Evolutionary conservation across 2,797 vertebrate species (phyloP).

Genomic region (Intellagama lesueurii): DNA sequence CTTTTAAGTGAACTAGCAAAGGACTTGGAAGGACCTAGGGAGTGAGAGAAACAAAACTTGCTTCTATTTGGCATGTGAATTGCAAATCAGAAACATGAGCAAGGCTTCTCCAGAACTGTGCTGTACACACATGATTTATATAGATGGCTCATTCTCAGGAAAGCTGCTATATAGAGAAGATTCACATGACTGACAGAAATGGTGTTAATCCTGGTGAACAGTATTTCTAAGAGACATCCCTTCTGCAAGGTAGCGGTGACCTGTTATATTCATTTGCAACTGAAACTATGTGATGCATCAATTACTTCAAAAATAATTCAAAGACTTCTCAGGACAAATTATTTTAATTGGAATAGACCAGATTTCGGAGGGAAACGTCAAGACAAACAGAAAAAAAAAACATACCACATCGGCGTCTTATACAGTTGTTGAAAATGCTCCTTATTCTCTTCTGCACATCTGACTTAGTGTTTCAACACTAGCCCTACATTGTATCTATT

Average conservation of each 20-base stretch:
- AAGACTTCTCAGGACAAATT: too few relatives aligned
- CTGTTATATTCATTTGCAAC: too few relatives aligned
- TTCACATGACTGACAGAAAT: background rate
- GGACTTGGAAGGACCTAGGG: too few relatives aligned
- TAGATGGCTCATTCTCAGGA: background rate
- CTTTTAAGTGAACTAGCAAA: background rate
- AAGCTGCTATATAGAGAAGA: background rate
- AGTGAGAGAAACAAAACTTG: too few relatives aligned
- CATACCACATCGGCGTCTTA: background rate
- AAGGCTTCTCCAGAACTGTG: background rate
- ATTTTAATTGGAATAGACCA: slow-evolving; percentile 46
- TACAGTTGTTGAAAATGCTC: slow-evolving; percentile 2
- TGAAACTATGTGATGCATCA: too few relatives aligned
- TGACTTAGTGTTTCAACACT: slow-evolving; percentile 22
- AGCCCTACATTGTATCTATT: slow-evolving; percentile 10
- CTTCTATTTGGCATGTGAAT: background rate
- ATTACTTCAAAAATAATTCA: too few relatives aligned
- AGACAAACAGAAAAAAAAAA: background rate
- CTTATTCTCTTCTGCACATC: slow-evolving; percentile 1
- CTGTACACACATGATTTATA: background rate
- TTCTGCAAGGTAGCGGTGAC: too few relatives aligned
- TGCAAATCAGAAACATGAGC: background rate
- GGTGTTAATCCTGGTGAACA: too few relatives aligned
- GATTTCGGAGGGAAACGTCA: background rate
- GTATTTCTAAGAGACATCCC: too few relatives aligned